These are phyloP conservation scores for Tragelaphus oryx DNA, from an alignment of 2,797 vertebrate species.

Conservation along the genomic window DNA sequence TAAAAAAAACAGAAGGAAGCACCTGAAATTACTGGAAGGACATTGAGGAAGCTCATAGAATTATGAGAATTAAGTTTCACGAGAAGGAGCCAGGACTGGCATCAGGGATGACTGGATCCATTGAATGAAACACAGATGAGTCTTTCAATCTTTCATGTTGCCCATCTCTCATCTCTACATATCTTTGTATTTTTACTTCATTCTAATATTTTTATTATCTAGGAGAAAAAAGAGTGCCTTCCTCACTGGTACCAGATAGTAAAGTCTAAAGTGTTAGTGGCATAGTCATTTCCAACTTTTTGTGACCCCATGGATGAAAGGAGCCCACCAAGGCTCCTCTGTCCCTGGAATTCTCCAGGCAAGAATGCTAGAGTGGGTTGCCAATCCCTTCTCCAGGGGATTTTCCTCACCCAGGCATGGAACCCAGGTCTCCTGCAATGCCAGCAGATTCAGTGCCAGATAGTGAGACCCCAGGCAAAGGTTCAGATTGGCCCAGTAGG, in stretches of 20 bases:
- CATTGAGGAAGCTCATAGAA: not conserved
- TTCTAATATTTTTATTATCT: not conserved
- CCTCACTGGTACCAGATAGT: not conserved
- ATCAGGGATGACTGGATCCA: not conserved
- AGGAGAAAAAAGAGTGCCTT: not conserved
- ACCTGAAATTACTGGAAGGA: conserved; percentile 9
- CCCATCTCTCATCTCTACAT: not conserved
- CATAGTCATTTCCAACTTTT: not conserved
- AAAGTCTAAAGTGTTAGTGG: not conserved
- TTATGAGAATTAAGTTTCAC: not conserved
- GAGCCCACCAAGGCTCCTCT: not conserved
- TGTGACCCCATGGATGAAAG: not conserved
- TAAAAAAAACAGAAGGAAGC: not conserved
- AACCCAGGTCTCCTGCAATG: not conserved
- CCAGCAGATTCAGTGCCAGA: not conserved
- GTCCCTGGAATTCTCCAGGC: not conserved
- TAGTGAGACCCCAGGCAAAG: not conserved
- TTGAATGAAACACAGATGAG: not conserved
- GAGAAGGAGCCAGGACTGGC: not conserved
- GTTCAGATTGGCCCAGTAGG: not conserved
- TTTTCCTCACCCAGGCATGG: not conserved
- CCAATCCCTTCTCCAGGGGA: not conserved
- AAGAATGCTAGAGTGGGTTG: not conserved
- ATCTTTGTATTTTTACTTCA: not conserved
- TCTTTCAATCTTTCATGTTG: not conserved